Evolutionary conservation across 2,888 invertebrate genomes (phyloP).

Genomic region (Zaprionus lineosus): DNA sequence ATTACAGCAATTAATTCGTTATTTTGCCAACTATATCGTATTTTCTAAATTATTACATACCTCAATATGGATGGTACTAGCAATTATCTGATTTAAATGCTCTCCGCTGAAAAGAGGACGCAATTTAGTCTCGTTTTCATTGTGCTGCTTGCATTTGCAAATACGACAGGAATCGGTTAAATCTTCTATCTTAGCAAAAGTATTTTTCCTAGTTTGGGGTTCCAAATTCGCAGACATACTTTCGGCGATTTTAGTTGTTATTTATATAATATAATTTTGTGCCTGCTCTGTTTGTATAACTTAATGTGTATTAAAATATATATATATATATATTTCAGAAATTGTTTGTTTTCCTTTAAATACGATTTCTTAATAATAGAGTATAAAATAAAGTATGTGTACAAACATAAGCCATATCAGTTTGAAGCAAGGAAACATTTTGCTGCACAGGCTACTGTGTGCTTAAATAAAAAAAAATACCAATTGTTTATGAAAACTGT

Average conservation of each 20-base stretch:
- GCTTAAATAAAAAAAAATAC: no score
- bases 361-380: no score
- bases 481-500: no score
- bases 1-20: not conserved
- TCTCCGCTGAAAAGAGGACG: slow-evolving; percentile 40
- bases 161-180: slow-evolving; percentile 38
- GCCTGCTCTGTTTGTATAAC: no score
- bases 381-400: no score
- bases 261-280: slow-evolving; percentile 7
- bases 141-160: slow-evolving; percentile 22
- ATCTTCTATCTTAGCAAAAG: slow-evolving; percentile 10
- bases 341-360: no score
- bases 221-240: slow-evolving; percentile 25
- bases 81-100: slow-evolving; percentile 40
- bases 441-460: no score
- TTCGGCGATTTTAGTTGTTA: not conserved
- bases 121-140: slow-evolving; percentile 26
- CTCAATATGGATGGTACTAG: slow-evolving; percentile 50
- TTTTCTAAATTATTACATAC: slow-evolving; percentile 1
- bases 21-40: no score
- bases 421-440: no score
- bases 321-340: no score
- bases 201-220: slow-evolving; percentile 4
- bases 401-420: no score
- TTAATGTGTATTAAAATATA: no score